Base-by-base conservation (phyloP, 2,797 vertebrate genomes). In the Telmatherina bonti region DNA sequence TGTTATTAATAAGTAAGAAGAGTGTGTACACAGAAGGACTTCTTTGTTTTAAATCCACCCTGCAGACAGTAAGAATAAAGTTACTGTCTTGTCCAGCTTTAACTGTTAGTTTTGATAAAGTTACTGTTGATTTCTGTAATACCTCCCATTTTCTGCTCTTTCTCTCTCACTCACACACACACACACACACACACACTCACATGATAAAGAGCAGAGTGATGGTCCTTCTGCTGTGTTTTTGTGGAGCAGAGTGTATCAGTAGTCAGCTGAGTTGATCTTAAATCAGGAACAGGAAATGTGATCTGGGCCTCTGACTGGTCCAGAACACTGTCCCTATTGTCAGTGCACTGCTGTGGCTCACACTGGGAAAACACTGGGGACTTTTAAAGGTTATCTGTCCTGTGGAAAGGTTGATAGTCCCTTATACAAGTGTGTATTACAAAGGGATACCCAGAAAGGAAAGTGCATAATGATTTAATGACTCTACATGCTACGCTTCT, bases 211-310 rank as follows among this genome's bases (percentile, higher is more conserved):
- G 57, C 38, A 62, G 53, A 74, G 72, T 26, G 57, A 82, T 77
- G 71, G 59, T 58, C 73, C 43, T 58, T 27, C 57, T 79, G 66
- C 70, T 76, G 33, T 56, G 58, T 86, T 83, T 85, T 80, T 82
- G 62, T 75, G 77, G 74, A 81, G 77, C 74, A 79, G 74, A 75
- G 79, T 84, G 76, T 86, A 88, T 90, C 86, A 86, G 87, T 67
- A 88, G 90, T 92, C 90, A 92, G 90, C 86, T 89, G 89, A 89
- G 89, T 72, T 91, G 85, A 91, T 89, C 88, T 92, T 86, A 91
- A 92, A 91, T 90, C 92, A 92, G 92, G 88, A 92, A 92, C 78
- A 92, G 92, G 92, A 92, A 93, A 90, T 89, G 84, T 91, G 92
- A 93, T 92, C 89, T 78, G 67, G 79, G 60, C 76, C 81, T 85